These are phyloP conservation scores for Heterodera carotae DNA, from an alignment of 1,140 invertebrate genomes.

Conservation along the genomic window DNA sequence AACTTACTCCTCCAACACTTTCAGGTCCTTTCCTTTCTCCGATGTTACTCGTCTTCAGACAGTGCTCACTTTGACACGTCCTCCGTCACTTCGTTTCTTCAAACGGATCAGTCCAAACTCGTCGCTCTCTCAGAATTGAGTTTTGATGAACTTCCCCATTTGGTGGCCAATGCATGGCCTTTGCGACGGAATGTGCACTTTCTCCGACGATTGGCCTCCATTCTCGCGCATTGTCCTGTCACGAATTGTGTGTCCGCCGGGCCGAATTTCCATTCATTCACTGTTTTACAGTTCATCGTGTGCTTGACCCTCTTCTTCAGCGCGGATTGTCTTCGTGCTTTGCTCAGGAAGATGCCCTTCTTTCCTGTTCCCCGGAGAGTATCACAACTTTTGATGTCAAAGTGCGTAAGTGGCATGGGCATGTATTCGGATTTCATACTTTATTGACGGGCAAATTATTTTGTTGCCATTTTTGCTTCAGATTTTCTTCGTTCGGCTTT, in stretches of 20 bases:
- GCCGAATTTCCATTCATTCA: background rate
- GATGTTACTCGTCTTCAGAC: background rate
- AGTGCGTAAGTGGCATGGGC: background rate
- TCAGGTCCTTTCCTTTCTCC: background rate
- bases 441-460: background rate
- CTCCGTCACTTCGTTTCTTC: slow-evolving; percentile 1
- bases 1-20: too few relatives aligned
- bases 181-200: background rate
- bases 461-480: background rate
- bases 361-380: slow-evolving; percentile 4
- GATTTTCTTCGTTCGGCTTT: slow-evolving; percentile 9
- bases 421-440: background rate
- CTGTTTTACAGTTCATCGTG: background rate
- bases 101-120: background rate
- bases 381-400: background rate
- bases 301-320: background rate
- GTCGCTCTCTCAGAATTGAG: background rate
- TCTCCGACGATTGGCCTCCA: background rate
- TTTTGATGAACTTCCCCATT: background rate
- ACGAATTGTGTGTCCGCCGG: background rate
- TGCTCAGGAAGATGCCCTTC: background rate
- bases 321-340: background rate
- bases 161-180: background rate
- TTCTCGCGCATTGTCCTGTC: background rate
- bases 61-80: background rate